phyloP scores from a whole-genome alignment of 2,113 vertebrate genomes.

The Epinephelus moara region DNA sequence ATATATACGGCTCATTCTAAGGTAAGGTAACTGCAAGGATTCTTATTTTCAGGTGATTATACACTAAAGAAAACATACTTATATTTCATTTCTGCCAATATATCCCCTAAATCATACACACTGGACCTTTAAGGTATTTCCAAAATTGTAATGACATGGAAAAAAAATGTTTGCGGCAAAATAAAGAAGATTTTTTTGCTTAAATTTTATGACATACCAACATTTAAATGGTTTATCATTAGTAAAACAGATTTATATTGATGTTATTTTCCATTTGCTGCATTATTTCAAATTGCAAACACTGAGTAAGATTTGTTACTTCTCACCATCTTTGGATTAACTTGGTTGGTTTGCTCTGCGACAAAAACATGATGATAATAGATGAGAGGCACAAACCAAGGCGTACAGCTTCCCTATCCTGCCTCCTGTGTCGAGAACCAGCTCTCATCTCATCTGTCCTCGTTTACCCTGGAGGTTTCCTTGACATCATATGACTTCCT shows the following conservation, averaged over 20 bases:
- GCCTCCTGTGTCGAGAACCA: neutral
- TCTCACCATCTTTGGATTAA: neutral
- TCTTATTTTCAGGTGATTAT: too few relatives aligned
- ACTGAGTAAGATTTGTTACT: neutral
- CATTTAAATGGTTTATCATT: neutral
- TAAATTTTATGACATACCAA: neutral
- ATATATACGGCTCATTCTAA: too few relatives aligned
- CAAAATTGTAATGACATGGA: neutral
- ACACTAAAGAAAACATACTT: too few relatives aligned
- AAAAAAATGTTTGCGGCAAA: too few relatives aligned
- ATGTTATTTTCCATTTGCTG: neutral
- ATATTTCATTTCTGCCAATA: too few relatives aligned
- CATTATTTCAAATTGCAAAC: neutral
- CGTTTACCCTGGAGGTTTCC: constrained; percentile 39
- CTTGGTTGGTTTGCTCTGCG: neutral
- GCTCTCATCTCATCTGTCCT: constrained; percentile 27
- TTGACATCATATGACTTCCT: constrained; percentile 63
- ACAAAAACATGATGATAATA: neutral
- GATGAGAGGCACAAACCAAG: neutral
- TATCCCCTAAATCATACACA: too few relatives aligned
- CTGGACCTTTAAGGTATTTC: neutral
- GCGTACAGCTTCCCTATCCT: neutral
- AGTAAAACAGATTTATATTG: neutral
- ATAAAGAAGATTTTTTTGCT: too few relatives aligned
- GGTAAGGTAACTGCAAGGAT: too few relatives aligned